Conservation (phyloP, 2,888 invertebrate species). For the Didymodactylos carnosus region DNA sequence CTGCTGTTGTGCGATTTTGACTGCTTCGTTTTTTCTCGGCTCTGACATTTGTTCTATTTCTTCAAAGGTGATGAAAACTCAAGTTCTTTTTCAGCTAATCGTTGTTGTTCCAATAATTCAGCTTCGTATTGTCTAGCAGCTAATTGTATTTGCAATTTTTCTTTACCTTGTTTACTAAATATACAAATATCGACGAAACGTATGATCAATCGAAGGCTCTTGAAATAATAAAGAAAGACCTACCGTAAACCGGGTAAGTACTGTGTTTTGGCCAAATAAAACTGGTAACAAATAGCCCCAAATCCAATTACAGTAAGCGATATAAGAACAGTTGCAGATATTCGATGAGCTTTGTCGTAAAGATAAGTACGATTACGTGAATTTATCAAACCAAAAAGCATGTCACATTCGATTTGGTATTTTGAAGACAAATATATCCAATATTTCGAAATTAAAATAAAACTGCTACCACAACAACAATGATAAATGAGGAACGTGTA, state of each 20-base stretch:
- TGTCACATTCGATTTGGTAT: too few relatives aligned
- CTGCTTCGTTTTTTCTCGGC: too few relatives aligned
- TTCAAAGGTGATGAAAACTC: neutral
- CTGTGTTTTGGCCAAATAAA: neutral
- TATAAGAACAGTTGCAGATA: neutral
- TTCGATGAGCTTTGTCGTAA: neutral
- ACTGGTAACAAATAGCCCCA: neutral
- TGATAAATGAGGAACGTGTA: too few relatives aligned
- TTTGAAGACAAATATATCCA: too few relatives aligned
- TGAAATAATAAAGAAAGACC: too few relatives aligned
- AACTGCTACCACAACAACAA: too few relatives aligned
- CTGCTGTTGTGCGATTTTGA: too few relatives aligned
- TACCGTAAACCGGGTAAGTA: too few relatives aligned
- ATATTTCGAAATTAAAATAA: too few relatives aligned
- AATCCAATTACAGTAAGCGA: neutral
- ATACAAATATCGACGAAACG: too few relatives aligned
- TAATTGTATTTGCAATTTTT: neutral
- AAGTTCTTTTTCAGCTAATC: slow-evolving; percentile 4
- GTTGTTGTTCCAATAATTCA: slow-evolving; percentile 3
- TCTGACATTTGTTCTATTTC: neutral
- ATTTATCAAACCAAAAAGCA: too few relatives aligned
- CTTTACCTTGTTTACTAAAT: neutral
- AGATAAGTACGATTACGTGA: neutral
- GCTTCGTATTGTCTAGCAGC: slow-evolving; percentile 11
- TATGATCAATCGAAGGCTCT: too few relatives aligned